Percentiles rank a stretch among this genome's conserved stretches.
Evolutionary conservation across 2,888 invertebrate genomes (phyloP).

Genomic region (Nyleta sp.): DNA sequence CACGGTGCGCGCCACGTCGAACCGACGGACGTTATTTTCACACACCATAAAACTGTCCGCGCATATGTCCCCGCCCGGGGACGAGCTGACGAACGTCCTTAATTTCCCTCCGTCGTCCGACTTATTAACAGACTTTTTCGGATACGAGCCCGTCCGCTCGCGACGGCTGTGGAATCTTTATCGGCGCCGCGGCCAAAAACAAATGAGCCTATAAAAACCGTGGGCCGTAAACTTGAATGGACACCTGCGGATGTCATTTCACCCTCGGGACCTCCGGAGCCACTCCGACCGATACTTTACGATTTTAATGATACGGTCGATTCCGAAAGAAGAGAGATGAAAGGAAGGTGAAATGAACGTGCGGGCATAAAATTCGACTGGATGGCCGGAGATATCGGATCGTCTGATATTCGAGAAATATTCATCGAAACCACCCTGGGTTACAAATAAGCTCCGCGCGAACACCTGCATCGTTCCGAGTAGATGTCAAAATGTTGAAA

Average conservation of each 20-base stretch:
- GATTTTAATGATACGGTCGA: slow-evolving; percentile 49
- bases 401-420: slow-evolving; percentile 49
- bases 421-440: slow-evolving; percentile 46
- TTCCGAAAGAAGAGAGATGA: too few relatives aligned
- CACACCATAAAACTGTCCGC: slow-evolving; percentile 77
- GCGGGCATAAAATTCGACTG: slow-evolving; percentile 43
- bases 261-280: slow-evolving; percentile 10
- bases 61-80: slow-evolving; percentile 67
- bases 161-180: slow-evolving; percentile 4
- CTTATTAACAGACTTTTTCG: background rate
- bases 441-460: slow-evolving; percentile 47
- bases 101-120: slow-evolving; percentile 8
- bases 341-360: slow-evolving; percentile 39
- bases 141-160: too few relatives aligned
- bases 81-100: slow-evolving; percentile 20
- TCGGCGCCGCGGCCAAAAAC: slow-evolving; percentile 36
- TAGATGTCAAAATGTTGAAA: slow-evolving; percentile 48
- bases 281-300: slow-evolving; percentile 21
- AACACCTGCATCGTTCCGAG: slow-evolving; percentile 51
- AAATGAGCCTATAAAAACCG: slow-evolving; percentile 43
- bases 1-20: too few relatives aligned
- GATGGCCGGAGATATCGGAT: slow-evolving; percentile 34
- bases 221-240: slow-evolving; percentile 31
- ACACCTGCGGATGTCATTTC: slow-evolving; percentile 51
- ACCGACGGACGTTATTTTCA: too few relatives aligned